Conservation (phyloP, 2,797 vertebrate species). For the Avahi laniger region DNA sequence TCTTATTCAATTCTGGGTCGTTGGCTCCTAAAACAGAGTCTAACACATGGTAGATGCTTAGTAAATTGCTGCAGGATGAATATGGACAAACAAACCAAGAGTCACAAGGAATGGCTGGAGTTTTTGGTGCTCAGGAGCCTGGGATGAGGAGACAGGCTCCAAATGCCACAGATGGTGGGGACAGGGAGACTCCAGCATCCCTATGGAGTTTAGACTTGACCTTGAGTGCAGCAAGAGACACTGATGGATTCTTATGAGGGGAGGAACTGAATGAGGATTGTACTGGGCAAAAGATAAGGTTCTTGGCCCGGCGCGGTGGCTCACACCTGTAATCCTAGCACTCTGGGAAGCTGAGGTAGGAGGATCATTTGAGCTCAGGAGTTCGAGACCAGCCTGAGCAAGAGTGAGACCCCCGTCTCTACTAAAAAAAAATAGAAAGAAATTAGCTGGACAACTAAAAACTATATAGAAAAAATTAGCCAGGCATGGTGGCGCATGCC, state of each 20-base stretch:
- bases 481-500: no score
- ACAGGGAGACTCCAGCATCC: background rate
- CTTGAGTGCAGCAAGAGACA: background rate
- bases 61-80: background rate
- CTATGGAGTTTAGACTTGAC: background rate
- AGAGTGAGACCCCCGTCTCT: no score
- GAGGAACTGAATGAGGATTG: background rate
- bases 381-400: no score
- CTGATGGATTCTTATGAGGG: background rate
- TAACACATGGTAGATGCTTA: background rate
- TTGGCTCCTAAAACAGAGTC: background rate
- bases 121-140: background rate
- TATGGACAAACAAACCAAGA: background rate
- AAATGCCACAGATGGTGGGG: background rate
- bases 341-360: no score
- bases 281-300: background rate
- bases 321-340: no score
- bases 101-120: background rate
- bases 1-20: background rate
- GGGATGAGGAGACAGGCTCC: background rate
- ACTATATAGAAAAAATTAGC: no score
- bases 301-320: no score
- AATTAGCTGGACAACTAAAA: no score
- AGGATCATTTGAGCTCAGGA: no score
- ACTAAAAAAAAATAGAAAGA: no score